Base-by-base conservation (phyloP, 35 echinoderm and acorn worm genomes). In the Apostichopus californicus region DNA sequence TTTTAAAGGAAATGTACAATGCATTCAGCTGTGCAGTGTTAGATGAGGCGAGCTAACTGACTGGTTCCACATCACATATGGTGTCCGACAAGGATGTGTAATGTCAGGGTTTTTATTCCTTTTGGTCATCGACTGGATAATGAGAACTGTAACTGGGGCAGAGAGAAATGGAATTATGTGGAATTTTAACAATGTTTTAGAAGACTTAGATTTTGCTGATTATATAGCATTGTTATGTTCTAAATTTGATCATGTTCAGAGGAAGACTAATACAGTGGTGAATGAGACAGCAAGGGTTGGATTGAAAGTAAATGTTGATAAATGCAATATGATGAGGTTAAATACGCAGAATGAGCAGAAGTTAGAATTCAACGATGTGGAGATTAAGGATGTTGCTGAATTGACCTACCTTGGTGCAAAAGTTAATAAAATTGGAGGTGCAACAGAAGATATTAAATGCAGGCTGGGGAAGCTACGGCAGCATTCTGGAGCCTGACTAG, bases 241-340 rank as follows among this genome's bases (percentile, higher is more conserved):
- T 9, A 93, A 56, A 20, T 34, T 34, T 34, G 22, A 87, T 9
- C 52, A 93, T 1, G 78, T 87, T 52, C 92, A 93, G 73, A 63
- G 18, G 6, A 93, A 93, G 87, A 86, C 83, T 14, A 78, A 66
- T 23, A 20, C 3, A 54, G n/a, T 93, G 70, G 46, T 54, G 66
- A 12, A 59, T 73, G 21, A 61, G 14, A 81, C 80, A 46, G 86
- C 17, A 15, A 20, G 65, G 86, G 55, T 93, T 5, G 80, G 92
- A 14, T 61, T 84, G 5, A 58, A 57, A 24, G 63, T 83, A 8
- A 92, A 84, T 57, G 56, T 82, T 26, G 80, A 54, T 21, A 87
- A 93, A 59, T 73, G 58, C 7, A 93, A 93, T 58, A 55, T 93
- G 54, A 12, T 93, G 81, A 93, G 81, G 73, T 34, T 93, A 25